Evolutionary conservation across 2,797 vertebrate species (phyloP).

Genomic region (Tokudaia muenninki): DNA sequence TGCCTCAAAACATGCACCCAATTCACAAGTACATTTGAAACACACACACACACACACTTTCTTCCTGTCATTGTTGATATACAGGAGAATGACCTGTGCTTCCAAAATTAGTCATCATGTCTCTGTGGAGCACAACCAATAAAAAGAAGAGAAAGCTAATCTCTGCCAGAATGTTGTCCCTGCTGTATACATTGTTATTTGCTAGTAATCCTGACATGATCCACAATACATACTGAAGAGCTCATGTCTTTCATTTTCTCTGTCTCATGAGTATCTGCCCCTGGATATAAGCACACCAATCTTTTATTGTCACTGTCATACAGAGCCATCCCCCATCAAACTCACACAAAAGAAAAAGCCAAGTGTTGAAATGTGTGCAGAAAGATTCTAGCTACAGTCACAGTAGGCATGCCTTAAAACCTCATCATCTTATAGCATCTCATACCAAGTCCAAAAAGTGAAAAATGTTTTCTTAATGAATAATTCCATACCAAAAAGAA

Average conservation of each 20-base stretch:
- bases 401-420: background rate
- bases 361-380: background rate
- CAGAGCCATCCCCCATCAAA: slow-evolving; percentile 24
- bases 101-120: slow-evolving; percentile 39
- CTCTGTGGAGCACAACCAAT: slow-evolving; percentile 25
- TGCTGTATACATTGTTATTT: slow-evolving; percentile 72
- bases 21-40: background rate
- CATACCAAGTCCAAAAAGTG: slow-evolving; percentile 22
- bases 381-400: background rate
- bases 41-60: background rate
- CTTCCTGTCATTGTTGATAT: background rate
- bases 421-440: background rate
- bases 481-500: background rate
- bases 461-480: background rate
- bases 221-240: slow-evolving; percentile 70
- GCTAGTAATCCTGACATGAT: slow-evolving; percentile 70
- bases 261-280: slow-evolving; percentile 49
- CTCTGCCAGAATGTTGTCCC: slow-evolving; percentile 20
- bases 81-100: slow-evolving; percentile 30
- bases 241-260: slow-evolving; percentile 71
- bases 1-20: background rate
- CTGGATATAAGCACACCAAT: background rate
- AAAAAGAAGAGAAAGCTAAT: slow-evolving; percentile 64
- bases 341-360: slow-evolving; percentile 29
- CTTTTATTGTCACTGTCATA: slow-evolving; percentile 53